Evolutionary conservation across 2,888 invertebrate genomes (phyloP), one percentile per base, ranked within the genome.

Genomic region (Fragum sueziense): DNA sequence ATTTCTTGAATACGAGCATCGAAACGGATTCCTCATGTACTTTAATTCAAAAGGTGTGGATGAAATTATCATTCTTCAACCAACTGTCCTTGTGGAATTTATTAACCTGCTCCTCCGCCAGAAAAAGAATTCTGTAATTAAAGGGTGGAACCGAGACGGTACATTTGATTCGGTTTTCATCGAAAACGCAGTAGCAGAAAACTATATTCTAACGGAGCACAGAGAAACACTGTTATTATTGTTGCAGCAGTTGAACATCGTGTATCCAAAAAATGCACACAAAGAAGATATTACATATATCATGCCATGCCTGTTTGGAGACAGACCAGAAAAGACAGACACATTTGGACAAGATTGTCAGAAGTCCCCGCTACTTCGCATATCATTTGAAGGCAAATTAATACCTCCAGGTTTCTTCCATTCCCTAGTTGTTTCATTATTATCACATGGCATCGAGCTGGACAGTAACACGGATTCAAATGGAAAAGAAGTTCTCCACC

Each of bases 61-160:
- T 11, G 59, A 59, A 7, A 59, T 59, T 20, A 22, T 59, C 59
- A 59, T 59, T 59, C 59, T 59, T 29, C 59, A 59, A 29, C 59
- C 59, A 11, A n/a, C 4, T 59, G 29, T 59, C 7, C 59, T 59
- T 4, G 59, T 59, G 20, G 22, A 59, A 2, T 59, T 59, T 22
- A 59, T 59, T 27, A 59, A 59, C 20, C 25, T 59, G 25, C 29
- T 59, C 6, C 59, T 59, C 7, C 11, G 59, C 6, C 11, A 29
- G 29, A 59, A 11, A 6, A 25, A 29, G 27, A 7, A 22, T 11
- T 11, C 11, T 6, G 11, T 29, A 14, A 11, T 59, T n/a, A 4
- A 29, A 7, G 59, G 59, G 7, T 59, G 59, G 59, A 27, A 29
- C 22, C 29, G 27, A 4, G 59, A 59, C 27, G 59, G 59, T 4